Evolutionary conservation across 2,797 vertebrate genomes (phyloP).

Genomic region (Gadopsis marmoratus): DNA sequence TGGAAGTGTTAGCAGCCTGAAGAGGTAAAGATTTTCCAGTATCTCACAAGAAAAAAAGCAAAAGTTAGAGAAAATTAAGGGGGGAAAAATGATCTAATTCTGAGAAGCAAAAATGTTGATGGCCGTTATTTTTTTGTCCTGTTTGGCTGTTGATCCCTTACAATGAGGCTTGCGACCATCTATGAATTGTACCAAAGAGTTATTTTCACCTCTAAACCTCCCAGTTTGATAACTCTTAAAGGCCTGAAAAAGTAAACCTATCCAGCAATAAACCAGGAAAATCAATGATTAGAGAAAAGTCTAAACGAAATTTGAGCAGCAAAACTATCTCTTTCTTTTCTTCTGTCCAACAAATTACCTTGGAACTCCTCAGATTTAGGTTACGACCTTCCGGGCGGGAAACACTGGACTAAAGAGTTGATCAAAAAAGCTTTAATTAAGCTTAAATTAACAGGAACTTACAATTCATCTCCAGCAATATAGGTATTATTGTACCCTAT

Average conservation of each 20-base stretch:
- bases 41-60: background rate
- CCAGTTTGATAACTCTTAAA: background rate
- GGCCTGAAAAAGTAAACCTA: background rate
- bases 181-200: background rate
- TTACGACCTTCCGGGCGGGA: background rate
- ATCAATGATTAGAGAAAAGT: background rate
- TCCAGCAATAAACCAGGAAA: too few species aligned
- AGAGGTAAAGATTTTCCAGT: background rate
- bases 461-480: background rate
- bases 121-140: background rate
- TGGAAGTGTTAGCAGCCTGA: background rate
- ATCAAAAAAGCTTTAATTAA: conserved; percentile 8
- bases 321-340: background rate
- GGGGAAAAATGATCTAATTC: too few species aligned
- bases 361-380: background rate
- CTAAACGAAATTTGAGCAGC: background rate
- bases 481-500: background rate
- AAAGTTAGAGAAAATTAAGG: too few species aligned
- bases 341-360: background rate
- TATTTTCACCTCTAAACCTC: background rate
- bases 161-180: background rate
- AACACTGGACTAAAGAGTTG: background rate
- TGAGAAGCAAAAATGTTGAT: background rate
- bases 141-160: background rate
- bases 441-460: conserved; percentile 7